Evolutionary conservation across 2,888 invertebrate species (phyloP).

Genomic region (Macaria liturata): DNA sequence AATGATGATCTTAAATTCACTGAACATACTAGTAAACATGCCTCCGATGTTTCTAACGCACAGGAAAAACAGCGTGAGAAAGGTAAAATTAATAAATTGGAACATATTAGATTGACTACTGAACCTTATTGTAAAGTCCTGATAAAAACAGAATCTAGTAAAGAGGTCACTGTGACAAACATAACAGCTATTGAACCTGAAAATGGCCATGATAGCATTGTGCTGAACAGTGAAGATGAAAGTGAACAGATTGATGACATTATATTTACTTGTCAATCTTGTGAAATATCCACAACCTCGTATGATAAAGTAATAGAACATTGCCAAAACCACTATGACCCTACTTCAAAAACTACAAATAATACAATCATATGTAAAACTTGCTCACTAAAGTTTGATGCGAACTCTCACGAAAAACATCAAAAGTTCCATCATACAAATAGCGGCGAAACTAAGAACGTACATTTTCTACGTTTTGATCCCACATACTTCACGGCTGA

Average conservation of each 20-base stretch:
- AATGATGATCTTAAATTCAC: conserved; percentile 1
- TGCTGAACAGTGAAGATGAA: too few species aligned
- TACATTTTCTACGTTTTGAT: conserved; percentile 51
- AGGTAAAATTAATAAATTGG: too few species aligned
- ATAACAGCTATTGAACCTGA: too few species aligned
- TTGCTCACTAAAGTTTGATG: conserved; percentile 44
- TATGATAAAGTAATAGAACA: conserved; percentile 65
- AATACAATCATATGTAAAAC: conserved; percentile 23
- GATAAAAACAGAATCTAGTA: too few species aligned
- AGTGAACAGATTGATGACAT: conserved; percentile 5
- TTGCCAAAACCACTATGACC: conserved; percentile 58
- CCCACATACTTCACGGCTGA: conserved; percentile 53
- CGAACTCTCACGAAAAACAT: conserved; percentile 42
- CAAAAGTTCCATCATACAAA: conserved; percentile 36
- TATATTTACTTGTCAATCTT: conserved; percentile 55
- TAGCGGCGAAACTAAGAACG: conserved; percentile 22
- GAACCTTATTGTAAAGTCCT: too few species aligned
- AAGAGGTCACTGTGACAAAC: too few species aligned
- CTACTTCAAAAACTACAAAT: conserved; percentile 17
- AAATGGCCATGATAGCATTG: too few species aligned
- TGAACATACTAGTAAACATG: too few species aligned
- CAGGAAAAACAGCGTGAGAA: too few species aligned
- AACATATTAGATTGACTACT: too few species aligned
- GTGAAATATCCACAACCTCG: conserved; percentile 47
- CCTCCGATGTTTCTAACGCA: too few species aligned